A percentile compares a stretch with the other conserved stretches of the same genome.
Evolutionary conservation across 2,797 vertebrate genomes (phyloP).

Genomic region (Poeciliopsis infans): DNA sequence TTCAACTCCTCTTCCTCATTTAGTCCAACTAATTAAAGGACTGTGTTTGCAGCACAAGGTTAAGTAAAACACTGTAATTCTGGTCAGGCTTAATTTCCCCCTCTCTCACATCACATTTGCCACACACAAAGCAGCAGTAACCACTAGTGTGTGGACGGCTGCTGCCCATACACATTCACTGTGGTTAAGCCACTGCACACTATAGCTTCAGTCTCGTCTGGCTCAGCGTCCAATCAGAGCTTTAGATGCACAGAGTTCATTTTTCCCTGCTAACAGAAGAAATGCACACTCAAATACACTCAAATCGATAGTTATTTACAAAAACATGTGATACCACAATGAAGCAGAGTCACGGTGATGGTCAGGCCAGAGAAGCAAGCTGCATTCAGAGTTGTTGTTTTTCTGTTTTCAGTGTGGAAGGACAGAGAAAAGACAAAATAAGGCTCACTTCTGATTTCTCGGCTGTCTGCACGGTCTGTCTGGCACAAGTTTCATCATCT

Average conservation of each 20-base stretch:
- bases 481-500: neutral
- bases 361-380: neutral
- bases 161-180: conserved; percentile 7
- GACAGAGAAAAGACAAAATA: neutral
- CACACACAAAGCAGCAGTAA: conserved; percentile 47
- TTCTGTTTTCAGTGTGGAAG: neutral
- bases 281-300: neutral
- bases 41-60: conserved; percentile 44
- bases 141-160: neutral
- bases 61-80: conserved; percentile 47
- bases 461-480: neutral
- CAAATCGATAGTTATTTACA: neutral
- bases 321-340: neutral
- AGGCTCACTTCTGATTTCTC: neutral
- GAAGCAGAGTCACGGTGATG: too few relatives aligned
- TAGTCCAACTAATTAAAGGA: conserved; percentile 61
- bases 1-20: conserved; percentile 34
- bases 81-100: conserved; percentile 26
- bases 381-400: neutral
- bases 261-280: neutral
- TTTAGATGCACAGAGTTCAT: conserved; percentile 2
- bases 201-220: conserved; percentile 34
- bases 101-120: conserved; percentile 36
- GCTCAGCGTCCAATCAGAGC: conserved; percentile 41
- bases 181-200: conserved; percentile 22